Percentiles rank a stretch among this genome's conserved stretches.
Conservation (phyloP, 2,797 vertebrate species). For the Aphelocoma californica region DNA sequence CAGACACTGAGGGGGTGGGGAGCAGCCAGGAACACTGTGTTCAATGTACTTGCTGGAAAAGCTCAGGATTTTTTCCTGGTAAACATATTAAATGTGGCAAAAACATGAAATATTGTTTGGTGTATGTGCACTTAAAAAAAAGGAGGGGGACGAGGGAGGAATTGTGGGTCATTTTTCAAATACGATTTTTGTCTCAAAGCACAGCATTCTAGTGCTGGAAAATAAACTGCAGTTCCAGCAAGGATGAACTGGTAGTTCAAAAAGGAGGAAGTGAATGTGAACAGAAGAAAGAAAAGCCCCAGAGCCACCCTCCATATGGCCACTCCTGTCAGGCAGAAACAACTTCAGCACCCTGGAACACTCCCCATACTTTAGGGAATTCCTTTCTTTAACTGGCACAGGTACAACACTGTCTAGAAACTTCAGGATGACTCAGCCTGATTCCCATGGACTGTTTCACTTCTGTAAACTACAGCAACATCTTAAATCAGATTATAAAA, state of each 20-base stretch:
- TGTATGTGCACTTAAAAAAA: neutral
- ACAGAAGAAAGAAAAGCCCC: neutral
- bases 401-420: neutral
- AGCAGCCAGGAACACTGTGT: neutral
- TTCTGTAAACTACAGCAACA: neutral
- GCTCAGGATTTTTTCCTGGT: neutral
- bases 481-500: neutral
- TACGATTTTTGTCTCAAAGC: neutral
- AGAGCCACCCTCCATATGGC: neutral
- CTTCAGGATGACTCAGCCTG: neutral
- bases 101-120: neutral
- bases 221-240: neutral
- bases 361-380: neutral
- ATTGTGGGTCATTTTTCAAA: neutral
- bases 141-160: accelerated
- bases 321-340: neutral
- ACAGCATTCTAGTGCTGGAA: neutral
- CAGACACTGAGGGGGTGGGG: neutral
- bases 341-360: neutral
- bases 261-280: neutral
- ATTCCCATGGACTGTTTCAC: neutral
- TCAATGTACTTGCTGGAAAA: neutral
- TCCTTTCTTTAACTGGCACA: neutral
- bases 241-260: neutral
- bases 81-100: neutral